Evolutionary conservation across 2,888 invertebrate species (phyloP), one percentile per base, ranked within the genome.

Genomic region (Atherix ibis): DNA sequence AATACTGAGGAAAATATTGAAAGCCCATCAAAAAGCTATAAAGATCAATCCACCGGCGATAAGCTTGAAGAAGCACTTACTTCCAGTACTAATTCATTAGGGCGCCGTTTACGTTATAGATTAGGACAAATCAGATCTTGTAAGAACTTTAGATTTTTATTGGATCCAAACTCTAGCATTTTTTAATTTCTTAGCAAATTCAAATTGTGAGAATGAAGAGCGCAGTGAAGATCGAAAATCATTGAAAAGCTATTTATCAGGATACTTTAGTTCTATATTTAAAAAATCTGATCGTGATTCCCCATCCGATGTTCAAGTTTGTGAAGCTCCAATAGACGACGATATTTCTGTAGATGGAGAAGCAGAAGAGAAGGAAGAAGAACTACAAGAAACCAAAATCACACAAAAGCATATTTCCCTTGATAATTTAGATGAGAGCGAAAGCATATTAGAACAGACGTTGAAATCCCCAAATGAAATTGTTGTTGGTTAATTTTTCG

Each of bases 221-320:
- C 26, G 27, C 12, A 26, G 18, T 18, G 26, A 13, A 5, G 18
- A 27, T 12, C 10, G n/a, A n/a, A n/a, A n/a, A n/a, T n/a, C n/a
- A n/a, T n/a, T 33, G 12, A 26, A 27, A 18, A 26, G 33, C 18
- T 12, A 24, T 24, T 15, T 33, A 10, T 33, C 33, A 8, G 33
- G 33, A 4, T 33, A 33, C 26, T 33, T 17, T 26, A 33, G 33
- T 18, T 27, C 33, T 4, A 33, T 33, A 12, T 33, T 33, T 18
- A 33, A 33, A 14, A 33, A 27, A 14, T 27, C 33, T 3, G 27
- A 26, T n/a, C 33, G 33, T 12, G 33, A 33, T 12, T 9, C 26
- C n/a, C n/a, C n/a, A n/a, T n/a, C n/a, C n/a, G n/a, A n/a, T n/a
- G n/a, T n/a, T n/a, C 27, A 27, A 3, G 33, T 18, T 5, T 10